Base-by-base conservation (phyloP, 1,140 invertebrate species). In the Adelges cooleyi region DNA sequence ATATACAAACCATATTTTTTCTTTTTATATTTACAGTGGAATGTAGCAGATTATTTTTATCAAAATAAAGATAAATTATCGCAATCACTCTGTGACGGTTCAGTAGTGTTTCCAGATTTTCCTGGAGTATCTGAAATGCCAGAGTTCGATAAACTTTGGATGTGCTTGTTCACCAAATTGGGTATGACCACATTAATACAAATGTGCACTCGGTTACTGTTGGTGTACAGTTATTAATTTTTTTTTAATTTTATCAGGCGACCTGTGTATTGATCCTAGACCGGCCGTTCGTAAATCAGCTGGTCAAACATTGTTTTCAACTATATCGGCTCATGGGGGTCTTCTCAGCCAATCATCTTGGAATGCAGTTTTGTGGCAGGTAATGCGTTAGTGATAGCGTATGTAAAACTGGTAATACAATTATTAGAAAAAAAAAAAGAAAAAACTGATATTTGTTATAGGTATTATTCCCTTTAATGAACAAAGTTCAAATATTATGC, bases 261-360 rank as follows among this genome's bases (percentile, higher is more conserved):
- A 97, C 72, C 75, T 98, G 22, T 99, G 95, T 74, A 92, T 97
- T 40, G 96, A 99, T 78, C 77, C 86, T 18, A 80, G 96, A 36
- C 95, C 95, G 0, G 92, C 96, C 1, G 92, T 98, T 0, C 81
- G 96, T 10, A 98, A 98, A 78, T 96, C 93, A n/a, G 92, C 95
- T 10, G 92, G 93, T 68, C 95, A 98, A 81, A 99, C 96, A 1
- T 77, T 99, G 29, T 97, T 99, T 77, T 96, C 94, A 22, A 98
- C 95, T 10, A 92, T 99, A 72, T 87, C 89, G 2, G 93, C 95
- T 2, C 95, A 99, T 78, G 95, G 94, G 18, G 82, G 84, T 40
- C 78, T 96, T 50, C 77, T 98, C 13, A 86, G 90, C 74, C 82
- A 86, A 56, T 82, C 84, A 25, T 93, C 92, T 2, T 97, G 94